Base-by-base conservation (phyloP, 2,888 invertebrate genomes). In the Sarcophaga caerulescens region DNA sequence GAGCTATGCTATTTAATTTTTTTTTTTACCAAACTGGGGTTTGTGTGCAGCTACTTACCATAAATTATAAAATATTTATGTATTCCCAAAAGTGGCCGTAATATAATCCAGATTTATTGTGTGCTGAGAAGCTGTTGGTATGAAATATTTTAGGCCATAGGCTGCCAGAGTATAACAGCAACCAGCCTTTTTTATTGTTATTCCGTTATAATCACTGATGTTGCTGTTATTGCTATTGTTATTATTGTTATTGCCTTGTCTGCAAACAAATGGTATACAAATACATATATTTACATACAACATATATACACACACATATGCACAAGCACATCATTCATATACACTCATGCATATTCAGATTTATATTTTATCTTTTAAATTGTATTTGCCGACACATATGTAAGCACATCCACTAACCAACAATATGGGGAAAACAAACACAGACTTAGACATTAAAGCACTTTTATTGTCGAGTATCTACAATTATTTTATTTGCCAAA, bases 401-500 rank as follows among this genome's bases (percentile, higher is more conserved):
- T n/a, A n/a, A 35, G 35, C 63, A 57, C 45, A 66, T 70, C 14
- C 62, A 70, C 45, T 45, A 78, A 57, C 70, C 63, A 69, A 17
- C 63, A 69, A 17, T n/a, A 69, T 44, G 52, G 52, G 35, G 44
- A 45, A 52, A 76, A 63, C n/a, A 73, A 70, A 66, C 47, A 81
- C 76, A 60, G 25, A 63, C 52, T 19, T 21, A 71, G 52, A 75
- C 66, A 75, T 70, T 69, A 69, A 74, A 76, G 44, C 59, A 60
- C 52, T 66, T 82, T 81, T 65, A 66, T 70, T 76, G 74, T n/a
- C 44, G 19, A 82, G 45, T 79, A 66, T 82, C 79, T 82, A 81
- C 78, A 85, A 85, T 81, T 85, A 79, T 78, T 78, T 81, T 85
- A 78, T 85, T 85, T 85, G 73, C 45, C 74, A 60, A 70, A 81